Base-by-base conservation (phyloP, 2,113 vertebrate genomes). In the Thamnaconus septentrionalis region DNA sequence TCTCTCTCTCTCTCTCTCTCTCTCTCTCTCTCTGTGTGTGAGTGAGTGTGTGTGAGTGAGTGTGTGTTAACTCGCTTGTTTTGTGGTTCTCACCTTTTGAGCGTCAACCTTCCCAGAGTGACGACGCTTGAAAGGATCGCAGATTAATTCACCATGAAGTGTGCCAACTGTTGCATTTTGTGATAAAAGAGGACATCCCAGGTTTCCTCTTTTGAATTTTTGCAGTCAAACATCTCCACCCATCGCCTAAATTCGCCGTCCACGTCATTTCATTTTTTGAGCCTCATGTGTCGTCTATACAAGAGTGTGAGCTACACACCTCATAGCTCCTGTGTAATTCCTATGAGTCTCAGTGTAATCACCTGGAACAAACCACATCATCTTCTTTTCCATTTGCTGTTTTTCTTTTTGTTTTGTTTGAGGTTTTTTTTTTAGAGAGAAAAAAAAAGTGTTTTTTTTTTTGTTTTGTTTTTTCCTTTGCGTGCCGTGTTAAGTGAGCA, bases 401-500 rank as follows among this genome's bases (percentile, higher is more conserved):
- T 67, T 75, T 50, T 54, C 43, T 53, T 49, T 72, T 54, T 72
- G 11, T 7, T 70, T 51, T 1, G 1, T 31, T 31, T 2, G 2
- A 2, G 18, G 1, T 31, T 31, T 31, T 31, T 31, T 31, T 31
- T 31, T 31, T 31, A 1, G 18, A 31, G 18, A 31, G 18, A 2
- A 31, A 31, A 31, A 31, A 31, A 31, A 31, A 31, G 2, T 1
- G 18, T 31, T 31, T 31, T 1, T 31, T 31, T 31, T 31, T 31
- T 31, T 1, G 18, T 31, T 31, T 31, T 1, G 1, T 31, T 31
- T 31, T 31, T 31, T 31, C 18, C 18, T 50, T 47, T 56, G 59
- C 57, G 40, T 45, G 1, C 73, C 76, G 53, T 75, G 66, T 84
- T 80, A 52, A 85, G 78, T 87, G 75, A 87, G 83, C 83, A 86